Base-by-base conservation (phyloP, 2,888 invertebrate genomes). In the Xestia sexstrigata region DNA sequence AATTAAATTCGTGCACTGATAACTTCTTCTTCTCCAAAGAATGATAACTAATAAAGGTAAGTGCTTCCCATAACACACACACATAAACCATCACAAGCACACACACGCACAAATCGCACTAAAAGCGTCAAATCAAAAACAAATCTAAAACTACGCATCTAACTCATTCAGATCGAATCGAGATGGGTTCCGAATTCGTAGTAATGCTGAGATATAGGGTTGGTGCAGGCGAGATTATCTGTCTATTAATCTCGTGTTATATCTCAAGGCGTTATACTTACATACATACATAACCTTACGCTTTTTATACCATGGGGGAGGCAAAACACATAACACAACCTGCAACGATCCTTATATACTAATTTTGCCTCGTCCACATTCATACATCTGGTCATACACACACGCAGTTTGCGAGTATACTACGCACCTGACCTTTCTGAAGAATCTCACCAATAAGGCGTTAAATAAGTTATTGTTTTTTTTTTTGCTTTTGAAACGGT, bases 41-140 rank as follows among this genome's bases (percentile, higher is more conserved):
- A 65, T 70, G 70, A 73, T 85, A 74, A 66, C 76, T 78, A 83
- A 87, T 87, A 87, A 80, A 74, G 74, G 77, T 76, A 87, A 87
- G 78, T 83, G 78, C 52, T 78, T 26, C 35, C 35, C 42, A 47
- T 71, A 63, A 58, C 47, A 58, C 42, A 75, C 66, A 74, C 74
- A 63, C 15, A 62, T 52, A 68, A 7, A 42, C 42, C 5, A 3
- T 26, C 69, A 70, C 67, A 26, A 13, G 67, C 70, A 63, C 17
- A 62, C 47, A 62, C 23, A 17, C 26, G n/a, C 35, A 62, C 49
- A 67, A 45, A 35, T 58, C 35, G 13, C 35, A 62, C 17, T 58
- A 67, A 76, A 70, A 55, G 60, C 75, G 63, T 82, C 74, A 60
- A 82, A 88, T 81, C 75, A 81, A 84, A 87, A 87, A 79, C 79